phyloP scores from a whole-genome alignment of 2,888 invertebrate species.

The Emmelina monodactyla region DNA sequence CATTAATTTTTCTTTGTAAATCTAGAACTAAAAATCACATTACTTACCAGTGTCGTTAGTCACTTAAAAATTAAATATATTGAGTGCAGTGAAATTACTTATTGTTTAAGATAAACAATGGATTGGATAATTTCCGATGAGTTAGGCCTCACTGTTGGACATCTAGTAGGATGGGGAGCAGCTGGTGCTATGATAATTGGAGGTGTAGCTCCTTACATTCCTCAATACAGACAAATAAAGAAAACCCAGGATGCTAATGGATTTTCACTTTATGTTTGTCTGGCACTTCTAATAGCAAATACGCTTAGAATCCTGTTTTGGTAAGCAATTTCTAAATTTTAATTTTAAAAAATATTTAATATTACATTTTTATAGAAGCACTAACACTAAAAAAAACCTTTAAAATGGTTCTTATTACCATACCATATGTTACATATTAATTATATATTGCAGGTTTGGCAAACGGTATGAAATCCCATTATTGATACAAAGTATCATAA shows the following conservation, averaged over 20 bases:
- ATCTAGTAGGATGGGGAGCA: constrained; percentile 80
- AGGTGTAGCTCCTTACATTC: constrained; percentile 94
- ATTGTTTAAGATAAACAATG: too few species aligned
- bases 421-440: not conserved
- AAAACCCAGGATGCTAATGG: constrained; percentile 93
- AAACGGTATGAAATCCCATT: constrained; percentile 95
- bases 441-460: constrained; percentile 85
- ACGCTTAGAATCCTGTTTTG: constrained; percentile 97
- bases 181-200: constrained; percentile 94
- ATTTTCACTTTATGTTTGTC: constrained; percentile 96
- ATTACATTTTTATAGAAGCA: too few species aligned
- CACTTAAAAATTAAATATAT: too few species aligned
- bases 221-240: constrained; percentile 94
- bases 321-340: too few species aligned
- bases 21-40: too few species aligned
- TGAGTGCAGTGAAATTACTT: too few species aligned
- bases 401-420: not conserved
- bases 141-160: constrained; percentile 75
- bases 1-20: too few species aligned
- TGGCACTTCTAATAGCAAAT: constrained; percentile 94
- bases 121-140: constrained; percentile 83
- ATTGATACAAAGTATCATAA: constrained; percentile 94
- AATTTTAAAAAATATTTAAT: not conserved
- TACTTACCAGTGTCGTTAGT: too few species aligned
- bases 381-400: not conserved